A percentile compares a stretch with the other conserved stretches of the same genome.
Evolutionary conservation across 2,113 vertebrate genomes (phyloP).

Genomic region (Arizona elegans): DNA sequence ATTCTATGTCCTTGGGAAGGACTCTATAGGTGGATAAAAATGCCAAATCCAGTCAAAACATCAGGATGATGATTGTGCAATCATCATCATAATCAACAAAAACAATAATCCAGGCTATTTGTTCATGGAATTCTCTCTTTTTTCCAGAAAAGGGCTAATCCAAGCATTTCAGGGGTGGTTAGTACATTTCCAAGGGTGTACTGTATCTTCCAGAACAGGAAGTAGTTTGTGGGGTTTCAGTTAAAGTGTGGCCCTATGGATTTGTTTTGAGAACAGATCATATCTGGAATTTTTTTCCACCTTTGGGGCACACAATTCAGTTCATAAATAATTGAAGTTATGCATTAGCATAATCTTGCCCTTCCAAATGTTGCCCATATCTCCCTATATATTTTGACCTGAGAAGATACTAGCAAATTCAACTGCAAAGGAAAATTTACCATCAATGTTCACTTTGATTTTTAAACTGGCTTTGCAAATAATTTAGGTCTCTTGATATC

Average conservation of each 20-base stretch:
- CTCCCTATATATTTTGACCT: too few species aligned
- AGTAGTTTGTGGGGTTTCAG: neutral
- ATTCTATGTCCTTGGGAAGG: neutral
- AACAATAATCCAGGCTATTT: neutral
- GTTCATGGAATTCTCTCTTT: neutral
- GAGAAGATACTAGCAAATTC: too few species aligned
- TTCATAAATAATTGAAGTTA: too few species aligned
- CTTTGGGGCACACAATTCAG: neutral
- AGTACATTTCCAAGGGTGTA: neutral
- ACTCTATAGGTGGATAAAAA: too few species aligned
- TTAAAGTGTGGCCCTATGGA: neutral
- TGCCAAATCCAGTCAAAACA: neutral
- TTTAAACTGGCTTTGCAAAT: too few species aligned
- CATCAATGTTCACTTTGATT: too few species aligned
- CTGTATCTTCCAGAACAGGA: neutral
- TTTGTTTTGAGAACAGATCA: too few species aligned
- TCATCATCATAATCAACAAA: neutral
- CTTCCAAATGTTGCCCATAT: too few species aligned
- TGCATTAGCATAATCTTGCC: too few species aligned
- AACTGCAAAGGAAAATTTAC: too few species aligned
- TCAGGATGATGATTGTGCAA: neutral
- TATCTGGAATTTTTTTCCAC: neutral
- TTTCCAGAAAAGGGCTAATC: neutral
- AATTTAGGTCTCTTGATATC: too few species aligned
- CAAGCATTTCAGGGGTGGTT: neutral